Evolutionary conservation across 2,888 invertebrate genomes (phyloP).

Genomic region (Prosapia bicincta): DNA sequence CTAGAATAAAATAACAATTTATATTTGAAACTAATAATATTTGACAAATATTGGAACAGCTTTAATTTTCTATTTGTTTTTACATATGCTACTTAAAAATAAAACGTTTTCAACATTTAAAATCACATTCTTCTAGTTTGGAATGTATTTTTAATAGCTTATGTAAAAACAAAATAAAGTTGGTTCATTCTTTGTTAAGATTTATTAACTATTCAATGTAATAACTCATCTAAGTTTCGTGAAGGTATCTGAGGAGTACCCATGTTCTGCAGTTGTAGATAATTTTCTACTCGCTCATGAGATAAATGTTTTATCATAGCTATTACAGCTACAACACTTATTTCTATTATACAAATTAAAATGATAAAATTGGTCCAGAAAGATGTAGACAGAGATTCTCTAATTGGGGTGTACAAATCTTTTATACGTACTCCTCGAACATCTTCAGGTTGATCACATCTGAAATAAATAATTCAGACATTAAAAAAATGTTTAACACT

Average conservation of each 20-base stretch:
- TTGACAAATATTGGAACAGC: too few species aligned
- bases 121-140: too few species aligned
- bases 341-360: background rate
- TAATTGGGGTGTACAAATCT: background rate
- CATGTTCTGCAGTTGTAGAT: conserved; percentile 9
- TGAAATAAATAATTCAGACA: conserved; percentile 11
- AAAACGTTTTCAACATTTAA: too few species aligned
- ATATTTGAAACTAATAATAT: too few species aligned
- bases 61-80: too few species aligned
- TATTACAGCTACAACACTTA: conserved; percentile 4
- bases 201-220: background rate
- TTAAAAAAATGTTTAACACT: too few species aligned
- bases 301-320: conserved; percentile 6
- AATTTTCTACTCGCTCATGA: conserved; percentile 5
- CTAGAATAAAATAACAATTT: too few species aligned
- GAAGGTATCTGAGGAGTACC: background rate
- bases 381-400: background rate
- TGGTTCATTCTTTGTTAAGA: too few species aligned
- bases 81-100: too few species aligned
- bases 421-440: conserved; percentile 3
- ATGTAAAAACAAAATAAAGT: too few species aligned
- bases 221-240: background rate
- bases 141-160: too few species aligned
- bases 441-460: conserved; percentile 10
- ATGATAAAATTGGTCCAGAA: background rate